These are phyloP conservation scores for Alentia gelatinosa DNA, from an alignment of 2,888 invertebrate genomes.

Conservation along the genomic window DNA sequence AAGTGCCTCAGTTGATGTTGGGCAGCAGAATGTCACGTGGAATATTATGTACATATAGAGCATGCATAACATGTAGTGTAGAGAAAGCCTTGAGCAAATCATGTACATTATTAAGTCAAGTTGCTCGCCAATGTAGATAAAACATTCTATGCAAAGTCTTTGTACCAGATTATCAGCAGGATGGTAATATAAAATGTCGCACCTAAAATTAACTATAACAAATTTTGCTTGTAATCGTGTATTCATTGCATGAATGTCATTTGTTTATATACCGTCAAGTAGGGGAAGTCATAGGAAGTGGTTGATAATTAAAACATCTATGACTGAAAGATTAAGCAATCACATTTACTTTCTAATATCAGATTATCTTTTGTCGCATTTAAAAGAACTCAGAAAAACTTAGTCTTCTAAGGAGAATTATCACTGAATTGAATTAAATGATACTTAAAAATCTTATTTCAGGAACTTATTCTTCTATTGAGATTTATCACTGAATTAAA, in stretches of 20 bases:
- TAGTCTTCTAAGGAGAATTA: too few species aligned
- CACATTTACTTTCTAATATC: not conserved
- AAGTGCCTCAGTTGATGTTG: not conserved
- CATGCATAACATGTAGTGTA: not conserved
- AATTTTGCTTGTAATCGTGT: too few species aligned
- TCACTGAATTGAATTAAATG: too few species aligned
- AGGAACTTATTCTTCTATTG: too few species aligned
- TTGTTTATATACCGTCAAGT: not conserved
- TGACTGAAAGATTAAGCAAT: not conserved
- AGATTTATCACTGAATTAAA: too few species aligned
- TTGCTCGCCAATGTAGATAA: not conserved
- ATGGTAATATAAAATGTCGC: not conserved
- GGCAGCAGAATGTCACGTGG: not conserved
- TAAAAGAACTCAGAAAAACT: too few species aligned
- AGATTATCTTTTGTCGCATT: too few species aligned
- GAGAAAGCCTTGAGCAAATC: not conserved
- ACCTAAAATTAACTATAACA: not conserved
- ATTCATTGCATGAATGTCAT: not conserved
- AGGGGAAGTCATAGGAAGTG: not conserved
- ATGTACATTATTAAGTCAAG: not conserved
- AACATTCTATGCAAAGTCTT: not conserved
- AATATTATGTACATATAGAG: not conserved
- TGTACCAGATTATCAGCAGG: not conserved
- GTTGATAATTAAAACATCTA: not conserved
- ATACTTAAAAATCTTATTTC: too few species aligned